phyloP scores from a whole-genome alignment of 2,888 invertebrate genomes.

The Trachelus stipa region DNA sequence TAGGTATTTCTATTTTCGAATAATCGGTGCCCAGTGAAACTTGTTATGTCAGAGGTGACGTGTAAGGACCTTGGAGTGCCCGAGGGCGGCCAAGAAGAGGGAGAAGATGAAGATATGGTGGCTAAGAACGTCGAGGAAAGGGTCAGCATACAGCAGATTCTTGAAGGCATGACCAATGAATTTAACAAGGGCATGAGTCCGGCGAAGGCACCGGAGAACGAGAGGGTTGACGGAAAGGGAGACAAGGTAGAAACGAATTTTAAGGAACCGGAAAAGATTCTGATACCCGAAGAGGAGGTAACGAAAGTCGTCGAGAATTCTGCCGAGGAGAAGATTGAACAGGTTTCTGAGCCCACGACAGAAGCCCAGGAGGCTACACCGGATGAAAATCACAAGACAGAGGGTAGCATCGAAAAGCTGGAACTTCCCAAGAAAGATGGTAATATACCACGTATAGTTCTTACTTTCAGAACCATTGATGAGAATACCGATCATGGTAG shows the following conservation, averaged over 20 bases:
- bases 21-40: background rate
- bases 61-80: conserved; percentile 43
- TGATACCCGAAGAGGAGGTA: conserved; percentile 11
- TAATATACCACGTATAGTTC: conserved; percentile 72
- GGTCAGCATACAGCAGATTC: conserved; percentile 61
- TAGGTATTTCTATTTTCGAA: background rate
- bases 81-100: conserved; percentile 49
- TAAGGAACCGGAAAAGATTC: conserved; percentile 23
- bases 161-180: conserved; percentile 64
- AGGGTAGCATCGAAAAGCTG: conserved; percentile 33
- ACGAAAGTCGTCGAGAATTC: conserved; percentile 14
- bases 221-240: conserved; percentile 18
- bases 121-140: conserved; percentile 47
- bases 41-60: conserved; percentile 42
- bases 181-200: conserved; percentile 55
- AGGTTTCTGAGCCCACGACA: background rate
- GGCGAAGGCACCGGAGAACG: conserved; percentile 33
- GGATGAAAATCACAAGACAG: conserved; percentile 7
- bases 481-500: conserved; percentile 63
- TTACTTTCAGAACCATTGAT: conserved; percentile 72
- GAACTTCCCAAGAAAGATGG: conserved; percentile 51
- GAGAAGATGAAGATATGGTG: conserved; percentile 50
- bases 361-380: background rate
- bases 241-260: conserved; percentile 26
- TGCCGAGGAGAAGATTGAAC: conserved; percentile 19